Base-by-base conservation (phyloP, 2,113 vertebrate genomes). In the Triplophysa rosa region DNA sequence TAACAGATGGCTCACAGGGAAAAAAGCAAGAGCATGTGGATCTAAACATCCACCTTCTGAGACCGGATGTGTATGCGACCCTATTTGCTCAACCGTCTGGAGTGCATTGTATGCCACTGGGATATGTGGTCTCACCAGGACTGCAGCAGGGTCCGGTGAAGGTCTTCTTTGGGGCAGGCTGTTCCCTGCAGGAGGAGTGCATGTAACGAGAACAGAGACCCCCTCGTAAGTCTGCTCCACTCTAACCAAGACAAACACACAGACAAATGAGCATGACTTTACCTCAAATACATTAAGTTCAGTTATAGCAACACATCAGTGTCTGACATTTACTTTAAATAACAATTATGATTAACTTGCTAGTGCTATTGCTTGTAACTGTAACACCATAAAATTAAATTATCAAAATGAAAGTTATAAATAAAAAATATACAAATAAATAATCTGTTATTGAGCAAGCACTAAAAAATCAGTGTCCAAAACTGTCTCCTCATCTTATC, bases 111-210 rank as follows among this genome's bases (percentile, higher is more conserved):
- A 47, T 77, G 61, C 62, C 24, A 11, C 33, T 21, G 17, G 45
- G 74, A 54, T 65, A 54, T 66, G 45, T 54, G 73, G 24, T 77
- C 72, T 64, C 74, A 77, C 74, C 74, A 54, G 62, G 74, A 65
- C 62, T 54, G 47, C 45, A 13, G 23, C 23, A 74, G 47, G 42
- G 45, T 54, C 74, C 13, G 8, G 24, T 65, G 45, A 29, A 23
- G 24, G 23, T 64, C 11, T 77, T 47, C 42, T 54, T 16, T 77
- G 61, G 47, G 61, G 42, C 62, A 77, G 45, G 74, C 19, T 37
- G 42, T 65, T 42, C 40, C 13, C 45, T 61, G 71, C 58, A 45
- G 56, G 71, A 62, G 58, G 33, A 37, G 6, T 0, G 23, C 16
- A 26, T 1, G 58, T 45, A 58, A 74, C 24, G 70, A 61, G 33